Conservation (phyloP, 1,140 invertebrate species). For the Steinernema khuongi region DNA sequence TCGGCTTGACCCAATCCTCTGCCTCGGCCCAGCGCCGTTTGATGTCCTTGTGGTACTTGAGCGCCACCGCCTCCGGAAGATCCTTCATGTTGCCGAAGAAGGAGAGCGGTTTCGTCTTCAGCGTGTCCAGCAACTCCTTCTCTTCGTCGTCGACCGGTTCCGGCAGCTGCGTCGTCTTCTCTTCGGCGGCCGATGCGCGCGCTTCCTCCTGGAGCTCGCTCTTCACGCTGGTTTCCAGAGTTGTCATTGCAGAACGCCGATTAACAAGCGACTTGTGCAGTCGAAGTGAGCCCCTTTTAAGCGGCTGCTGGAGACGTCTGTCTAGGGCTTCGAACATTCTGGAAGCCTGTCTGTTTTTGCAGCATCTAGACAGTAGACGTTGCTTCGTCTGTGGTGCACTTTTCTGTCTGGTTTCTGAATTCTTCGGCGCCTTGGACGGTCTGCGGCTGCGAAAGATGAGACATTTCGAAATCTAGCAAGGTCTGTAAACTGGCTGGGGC, state of each 20-base stretch:
- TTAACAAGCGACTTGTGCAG: not conserved
- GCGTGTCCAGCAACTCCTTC: conserved; percentile 21
- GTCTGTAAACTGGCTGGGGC: too few species aligned
- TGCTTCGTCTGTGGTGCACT: too few species aligned
- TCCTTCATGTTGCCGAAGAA: conserved; percentile 29
- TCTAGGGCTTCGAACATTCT: too few species aligned
- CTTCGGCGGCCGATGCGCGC: not conserved
- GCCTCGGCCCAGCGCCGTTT: conserved; percentile 40
- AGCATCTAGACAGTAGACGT: too few species aligned
- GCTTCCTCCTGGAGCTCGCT: not conserved
- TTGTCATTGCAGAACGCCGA: not conserved
- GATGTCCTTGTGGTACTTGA: conserved; percentile 31
- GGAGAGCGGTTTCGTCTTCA: conserved; percentile 26
- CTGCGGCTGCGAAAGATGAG: too few species aligned
- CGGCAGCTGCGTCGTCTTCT: not conserved
- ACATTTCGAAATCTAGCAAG: too few species aligned
- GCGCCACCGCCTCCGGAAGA: conserved; percentile 26
- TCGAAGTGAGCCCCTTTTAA: not conserved
- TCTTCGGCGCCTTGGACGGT: too few species aligned
- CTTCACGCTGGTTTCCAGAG: not conserved
- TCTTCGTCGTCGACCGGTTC: conserved; percentile 19
- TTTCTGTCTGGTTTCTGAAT: too few species aligned
- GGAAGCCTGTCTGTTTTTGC: too few species aligned
- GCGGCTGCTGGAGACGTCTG: not conserved
- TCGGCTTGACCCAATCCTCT: conserved; percentile 41